Evolutionary conservation across 2,888 invertebrate species (phyloP), one percentile per base, ranked within the genome.

Genomic region (Chorisops tibialis): DNA sequence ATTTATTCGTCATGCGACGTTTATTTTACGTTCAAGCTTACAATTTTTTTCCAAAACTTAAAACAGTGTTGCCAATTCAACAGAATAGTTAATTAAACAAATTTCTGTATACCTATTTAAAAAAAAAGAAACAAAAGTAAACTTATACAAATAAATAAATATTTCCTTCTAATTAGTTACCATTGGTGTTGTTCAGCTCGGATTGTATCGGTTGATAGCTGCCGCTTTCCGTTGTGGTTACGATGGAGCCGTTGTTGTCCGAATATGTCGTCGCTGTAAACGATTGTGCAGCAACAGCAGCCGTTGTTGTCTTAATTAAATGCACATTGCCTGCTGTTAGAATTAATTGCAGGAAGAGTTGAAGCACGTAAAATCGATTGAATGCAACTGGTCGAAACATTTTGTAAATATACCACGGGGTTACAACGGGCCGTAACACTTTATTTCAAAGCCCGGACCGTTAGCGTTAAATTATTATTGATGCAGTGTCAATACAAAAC

Each of bases 331-430:
- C 54, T 6, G 56, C 49, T 39, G 30, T 30, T 62, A 64, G 50
- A 62, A 63, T 62, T 63, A 66, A 62, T 62, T 63, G 62, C 56
- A 64, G 24, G 49, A 66, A 50, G 63, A 62, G 41, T 61, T 64
- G 63, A n/a, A 66, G 52, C 51, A 66, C 41, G 43, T 63, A 62
- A 58, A 64, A 62, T 62, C 63, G 54, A 60, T 65, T 52, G 58
- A 49, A 60, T 18, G 43, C 14, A 9, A 18, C 59, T 59, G 52
- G 30, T 41, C 47, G 54, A 11, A 51, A 59, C 62, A 59, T 59
- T 58, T 63, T 63, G 43, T 16, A 18, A 5, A 9, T 30, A 30
- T 1, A 9, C 30, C 30, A 5, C 30, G 30, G n/a, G n/a, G n/a
- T n/a, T n/a, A n/a, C n/a, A n/a, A n/a, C n/a, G n/a, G n/a, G n/a